phyloP scores from a whole-genome alignment of 2,888 invertebrate species.

The Chymomyza amoena region DNA sequence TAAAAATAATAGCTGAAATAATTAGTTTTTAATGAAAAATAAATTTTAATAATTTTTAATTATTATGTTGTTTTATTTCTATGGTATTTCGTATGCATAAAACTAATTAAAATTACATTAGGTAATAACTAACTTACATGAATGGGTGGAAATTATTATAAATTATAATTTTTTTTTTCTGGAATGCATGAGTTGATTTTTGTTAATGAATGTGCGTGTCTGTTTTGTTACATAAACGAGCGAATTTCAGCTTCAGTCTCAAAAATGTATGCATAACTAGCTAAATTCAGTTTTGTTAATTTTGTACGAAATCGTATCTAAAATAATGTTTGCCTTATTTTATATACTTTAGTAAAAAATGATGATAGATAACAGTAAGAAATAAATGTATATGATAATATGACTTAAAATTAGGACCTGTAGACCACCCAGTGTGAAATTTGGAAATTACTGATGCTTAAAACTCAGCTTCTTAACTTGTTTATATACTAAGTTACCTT shows the following conservation, averaged over 20 bases:
- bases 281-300: constrained; percentile 51
- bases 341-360: neutral
- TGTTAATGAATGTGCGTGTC: constrained; percentile 20
- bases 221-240: constrained; percentile 26
- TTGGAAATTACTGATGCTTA: neutral
- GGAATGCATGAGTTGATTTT: neutral
- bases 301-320: constrained; percentile 29
- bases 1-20: neutral
- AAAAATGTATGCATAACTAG: constrained; percentile 68
- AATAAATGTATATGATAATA: too few relatives aligned
- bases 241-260: constrained; percentile 72
- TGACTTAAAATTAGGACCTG: too few relatives aligned
- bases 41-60: neutral
- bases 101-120: constrained; percentile 51
- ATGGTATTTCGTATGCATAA: constrained; percentile 51
- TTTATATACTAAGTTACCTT: neutral
- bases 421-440: neutral
- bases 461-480: neutral
- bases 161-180: neutral
- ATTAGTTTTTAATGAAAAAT: neutral
- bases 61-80: neutral
- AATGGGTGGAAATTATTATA: neutral
- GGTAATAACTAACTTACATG: neutral
- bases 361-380: too few relatives aligned
- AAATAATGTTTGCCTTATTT: constrained; percentile 15